A percentile compares a stretch with the other conserved stretches of the same genome.
phyloP scores from a whole-genome alignment of 2,113 vertebrate species.

The Dromiciops gliroides region DNA sequence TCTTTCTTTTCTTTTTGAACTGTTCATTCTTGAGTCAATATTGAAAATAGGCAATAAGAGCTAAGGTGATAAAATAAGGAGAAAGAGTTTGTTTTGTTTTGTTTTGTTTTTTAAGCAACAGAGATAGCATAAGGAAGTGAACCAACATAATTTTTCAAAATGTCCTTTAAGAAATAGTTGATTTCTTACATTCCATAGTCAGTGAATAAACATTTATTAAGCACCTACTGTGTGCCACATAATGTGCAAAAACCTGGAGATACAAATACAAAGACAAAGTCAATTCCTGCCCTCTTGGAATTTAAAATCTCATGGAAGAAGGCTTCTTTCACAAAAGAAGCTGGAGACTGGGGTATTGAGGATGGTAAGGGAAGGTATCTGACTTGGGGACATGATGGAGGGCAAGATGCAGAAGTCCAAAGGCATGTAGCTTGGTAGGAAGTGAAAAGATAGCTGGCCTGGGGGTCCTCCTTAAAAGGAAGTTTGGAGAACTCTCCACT shows the following conservation, averaged over 20 bases:
- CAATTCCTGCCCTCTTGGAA: not conserved
- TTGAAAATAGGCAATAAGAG: conserved; percentile 27
- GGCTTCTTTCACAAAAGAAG: not conserved
- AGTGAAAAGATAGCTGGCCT: not conserved
- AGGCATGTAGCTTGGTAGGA: not conserved
- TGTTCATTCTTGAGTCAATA: conserved; percentile 9
- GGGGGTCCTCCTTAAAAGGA: not conserved
- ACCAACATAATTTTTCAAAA: not conserved
- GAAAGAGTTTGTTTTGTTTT: too few relatives aligned
- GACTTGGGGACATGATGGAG: not conserved
- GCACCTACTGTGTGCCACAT: not conserved
- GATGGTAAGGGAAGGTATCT: not conserved
- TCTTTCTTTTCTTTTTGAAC: too few relatives aligned
- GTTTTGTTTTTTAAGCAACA: too few relatives aligned
- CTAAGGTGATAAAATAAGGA: not conserved
- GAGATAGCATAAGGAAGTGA: conserved; percentile 8
- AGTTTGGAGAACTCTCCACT: not conserved
- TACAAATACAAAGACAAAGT: not conserved
- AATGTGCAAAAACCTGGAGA: not conserved
- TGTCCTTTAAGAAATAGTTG: not conserved
- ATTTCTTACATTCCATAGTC: not conserved
- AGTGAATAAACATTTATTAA: not conserved
- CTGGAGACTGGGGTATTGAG: not conserved
- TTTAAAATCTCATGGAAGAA: not conserved
- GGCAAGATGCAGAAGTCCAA: not conserved